These are phyloP conservation scores for Erpobdella octoculata DNA, from an alignment of 2,888 invertebrate species.

Conservation along the genomic window DNA sequence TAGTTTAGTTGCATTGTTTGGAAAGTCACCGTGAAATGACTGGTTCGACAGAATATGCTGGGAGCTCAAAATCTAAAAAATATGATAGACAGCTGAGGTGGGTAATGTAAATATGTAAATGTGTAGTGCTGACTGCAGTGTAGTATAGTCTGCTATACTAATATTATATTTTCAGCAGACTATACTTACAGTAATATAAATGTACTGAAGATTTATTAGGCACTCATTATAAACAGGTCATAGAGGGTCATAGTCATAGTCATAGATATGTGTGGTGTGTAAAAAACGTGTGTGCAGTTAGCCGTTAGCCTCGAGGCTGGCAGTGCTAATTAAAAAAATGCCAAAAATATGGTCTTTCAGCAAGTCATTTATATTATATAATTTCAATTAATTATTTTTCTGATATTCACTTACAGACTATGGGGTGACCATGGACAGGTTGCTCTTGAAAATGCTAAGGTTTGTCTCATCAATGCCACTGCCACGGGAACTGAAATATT, in stretches of 20 bases:
- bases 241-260: too few relatives aligned
- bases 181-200: not conserved
- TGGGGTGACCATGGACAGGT: conserved; percentile 98
- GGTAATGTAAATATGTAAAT: not conserved
- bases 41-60: not conserved
- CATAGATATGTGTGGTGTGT: too few relatives aligned
- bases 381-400: not conserved
- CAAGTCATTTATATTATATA: not conserved
- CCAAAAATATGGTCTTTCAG: too few relatives aligned
- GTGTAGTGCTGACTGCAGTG: not conserved
- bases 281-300: too few relatives aligned
- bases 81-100: conserved; percentile 70
- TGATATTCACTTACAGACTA: conserved; percentile 52
- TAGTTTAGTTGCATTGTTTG: too few relatives aligned
- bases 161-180: not conserved
- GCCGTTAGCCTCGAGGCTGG: too few relatives aligned
- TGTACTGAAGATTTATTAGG: not conserved
- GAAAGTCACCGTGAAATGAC: too few relatives aligned
- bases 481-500: conserved; percentile 87
- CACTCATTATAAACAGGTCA: too few relatives aligned
- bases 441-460: conserved; percentile 75
- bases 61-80: conserved; percentile 60
- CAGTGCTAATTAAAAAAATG: too few relatives aligned
- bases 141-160: not conserved
- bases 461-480: conserved; percentile 87